Evolutionary conservation across 2,797 vertebrate genomes (phyloP), one percentile per base, ranked within the genome.

Genomic region (Rhinogobio ventralis): DNA sequence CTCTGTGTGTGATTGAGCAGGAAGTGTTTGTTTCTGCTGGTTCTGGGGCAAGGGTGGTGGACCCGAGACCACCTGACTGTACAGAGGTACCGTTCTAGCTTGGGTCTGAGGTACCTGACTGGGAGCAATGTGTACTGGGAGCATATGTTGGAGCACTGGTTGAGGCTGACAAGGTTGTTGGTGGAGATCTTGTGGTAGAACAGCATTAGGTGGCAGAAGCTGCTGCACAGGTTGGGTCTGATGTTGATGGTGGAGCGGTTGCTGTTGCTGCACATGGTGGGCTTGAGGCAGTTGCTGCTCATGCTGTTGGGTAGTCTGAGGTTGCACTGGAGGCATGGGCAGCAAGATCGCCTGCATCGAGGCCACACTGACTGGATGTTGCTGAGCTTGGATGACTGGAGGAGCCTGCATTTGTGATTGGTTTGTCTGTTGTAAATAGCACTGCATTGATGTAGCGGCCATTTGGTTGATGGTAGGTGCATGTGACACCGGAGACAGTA

Each of bases 281-380:
- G 89, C 84, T 46, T 81, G 91, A 81, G 93, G 91, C 79, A 93
- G 85, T 36, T 91, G 92, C 84, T 92, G 93, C 69, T 94, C 93
- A 86, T 92, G 94, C 30, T 91, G 92, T 20, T 92, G 92, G 46
- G 88, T 4, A 67, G 91, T 81, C 79, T 92, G 90, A 83, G 90
- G 66, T 28, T 92, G 74, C 51, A 85, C 77, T 53, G 86, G 55
- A 17, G 91, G 77, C 28, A 93, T 68, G 28, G 91, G 46, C 75
- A 94, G 93, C 85, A 93, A 85, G 45, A 87, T 66, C 19, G 92
- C 86, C 51, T 92, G 89, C 33, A 92, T 90, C 20, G 75, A 71
- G 5, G 68, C 79, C 66, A 86, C 78, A 81, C 81, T 83, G 89
- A 79, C 39, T 30, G 88, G 84, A 72, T 93, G 92, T 82, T 93